These are phyloP conservation scores for Tricholauxania praeusta DNA, from an alignment of 2,888 invertebrate species.

Conservation along the genomic window DNA sequence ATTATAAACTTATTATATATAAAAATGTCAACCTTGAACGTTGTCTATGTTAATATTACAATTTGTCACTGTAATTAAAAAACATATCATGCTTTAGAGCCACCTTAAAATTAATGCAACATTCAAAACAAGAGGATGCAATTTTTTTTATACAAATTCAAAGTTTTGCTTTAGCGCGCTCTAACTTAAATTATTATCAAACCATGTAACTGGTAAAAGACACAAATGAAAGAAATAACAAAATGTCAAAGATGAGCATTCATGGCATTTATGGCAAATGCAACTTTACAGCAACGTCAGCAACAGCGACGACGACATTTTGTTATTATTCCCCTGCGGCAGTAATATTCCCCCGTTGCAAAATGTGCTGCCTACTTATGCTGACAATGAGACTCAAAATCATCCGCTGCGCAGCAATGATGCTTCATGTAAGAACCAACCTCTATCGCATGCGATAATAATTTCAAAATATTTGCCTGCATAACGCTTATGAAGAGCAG, in stretches of 20 bases:
- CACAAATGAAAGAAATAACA: neutral
- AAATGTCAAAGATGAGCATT: conserved; percentile 10
- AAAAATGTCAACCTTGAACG: too few relatives aligned
- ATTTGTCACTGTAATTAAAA: too few relatives aligned
- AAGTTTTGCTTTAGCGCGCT: too few relatives aligned
- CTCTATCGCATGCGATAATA: conserved; percentile 2
- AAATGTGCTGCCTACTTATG: too few relatives aligned
- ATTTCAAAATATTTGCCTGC: neutral
- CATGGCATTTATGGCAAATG: neutral
- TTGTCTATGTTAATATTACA: too few relatives aligned
- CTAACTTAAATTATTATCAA: too few relatives aligned
- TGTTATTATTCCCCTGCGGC: neutral
- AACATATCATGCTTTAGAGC: too few relatives aligned
- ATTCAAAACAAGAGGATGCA: too few relatives aligned
- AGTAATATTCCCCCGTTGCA: neutral
- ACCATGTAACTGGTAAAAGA: neutral
- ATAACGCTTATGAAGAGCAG: neutral
- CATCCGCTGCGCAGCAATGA: neutral
- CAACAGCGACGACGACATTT: neutral
- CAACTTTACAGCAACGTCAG: neutral
- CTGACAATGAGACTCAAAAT: too few relatives aligned
- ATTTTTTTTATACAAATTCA: too few relatives aligned
- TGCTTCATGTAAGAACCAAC: neutral
- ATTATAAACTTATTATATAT: too few relatives aligned
- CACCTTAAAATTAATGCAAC: too few relatives aligned